Conservation (phyloP, 2,797 vertebrate genomes). For the Selene dorsalis region DNA sequence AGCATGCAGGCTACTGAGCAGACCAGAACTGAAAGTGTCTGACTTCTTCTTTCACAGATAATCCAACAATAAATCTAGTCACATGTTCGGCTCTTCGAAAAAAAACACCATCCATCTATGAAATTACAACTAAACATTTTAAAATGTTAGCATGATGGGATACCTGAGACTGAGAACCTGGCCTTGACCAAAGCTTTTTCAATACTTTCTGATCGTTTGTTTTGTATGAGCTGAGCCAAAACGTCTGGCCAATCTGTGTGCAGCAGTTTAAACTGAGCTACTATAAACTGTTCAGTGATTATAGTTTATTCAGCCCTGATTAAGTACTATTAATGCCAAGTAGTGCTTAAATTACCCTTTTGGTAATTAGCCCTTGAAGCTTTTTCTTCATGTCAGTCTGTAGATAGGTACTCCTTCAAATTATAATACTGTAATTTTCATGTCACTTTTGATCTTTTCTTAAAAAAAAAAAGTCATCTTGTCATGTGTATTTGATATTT, state of each 20-base stretch:
- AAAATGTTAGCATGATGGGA: background rate
- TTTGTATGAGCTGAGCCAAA: background rate
- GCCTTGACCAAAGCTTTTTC: background rate
- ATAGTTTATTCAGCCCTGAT: conserved; percentile 29
- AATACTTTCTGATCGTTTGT: background rate
- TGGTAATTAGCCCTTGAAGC: background rate
- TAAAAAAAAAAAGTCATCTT: background rate
- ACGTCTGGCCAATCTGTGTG: background rate
- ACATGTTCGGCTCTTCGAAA: background rate
- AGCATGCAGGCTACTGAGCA: background rate
- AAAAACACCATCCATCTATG: background rate
- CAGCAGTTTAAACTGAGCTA: background rate
- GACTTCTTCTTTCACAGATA: background rate
- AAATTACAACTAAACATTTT: background rate
- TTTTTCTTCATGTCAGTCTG: background rate
- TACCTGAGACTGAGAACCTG: background rate
- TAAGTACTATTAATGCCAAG: conserved; percentile 3
- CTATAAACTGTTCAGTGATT: conserved; percentile 16
- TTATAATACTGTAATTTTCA: background rate
- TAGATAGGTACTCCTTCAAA: background rate
- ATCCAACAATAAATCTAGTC: background rate
- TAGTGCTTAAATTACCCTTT: conserved; percentile 1
- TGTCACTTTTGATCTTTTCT: background rate
- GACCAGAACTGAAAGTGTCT: background rate
- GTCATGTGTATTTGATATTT: background rate